These are phyloP conservation scores for Drosophila quadrilineata DNA, from an alignment of 1,140 invertebrate genomes.

Conservation along the genomic window DNA sequence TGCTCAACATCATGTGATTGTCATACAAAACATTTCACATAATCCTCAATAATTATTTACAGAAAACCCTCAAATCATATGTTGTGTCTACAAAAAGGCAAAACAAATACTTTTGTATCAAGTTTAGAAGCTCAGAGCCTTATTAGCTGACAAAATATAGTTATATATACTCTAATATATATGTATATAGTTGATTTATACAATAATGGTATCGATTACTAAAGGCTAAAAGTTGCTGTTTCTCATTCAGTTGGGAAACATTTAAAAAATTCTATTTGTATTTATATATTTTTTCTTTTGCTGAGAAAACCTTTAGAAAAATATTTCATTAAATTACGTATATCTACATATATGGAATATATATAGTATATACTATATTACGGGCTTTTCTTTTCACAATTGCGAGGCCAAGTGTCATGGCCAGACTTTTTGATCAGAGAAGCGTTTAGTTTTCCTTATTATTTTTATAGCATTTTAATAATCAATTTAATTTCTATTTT, in stretches of 20 bases:
- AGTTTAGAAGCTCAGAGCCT: constrained; percentile 74
- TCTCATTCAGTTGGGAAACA: constrained; percentile 54
- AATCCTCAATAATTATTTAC: constrained; percentile 77
- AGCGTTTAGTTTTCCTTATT: constrained; percentile 71
- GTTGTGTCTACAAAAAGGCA: constrained; percentile 62
- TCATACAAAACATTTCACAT: constrained; percentile 82
- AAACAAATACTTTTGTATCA: constrained; percentile 55
- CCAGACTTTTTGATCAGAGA: constrained; percentile 51
- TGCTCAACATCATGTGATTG: constrained; percentile 81
- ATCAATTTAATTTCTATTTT: constrained; percentile 9
- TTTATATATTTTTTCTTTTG: constrained; percentile 6
- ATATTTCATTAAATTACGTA: constrained; percentile 48
- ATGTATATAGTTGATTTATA: constrained; percentile 11
- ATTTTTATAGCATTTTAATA: constrained; percentile 46
- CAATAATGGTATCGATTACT: constrained; percentile 48
- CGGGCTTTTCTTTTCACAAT: constrained; percentile 16
- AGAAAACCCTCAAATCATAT: constrained; percentile 47
- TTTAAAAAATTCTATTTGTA: constrained; percentile 58
- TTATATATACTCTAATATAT: constrained; percentile 25
- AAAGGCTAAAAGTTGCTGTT: constrained; percentile 44
- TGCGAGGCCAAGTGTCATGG: constrained; percentile 27
- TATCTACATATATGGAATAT: constrained; percentile 16
- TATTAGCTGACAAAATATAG: constrained; percentile 60
- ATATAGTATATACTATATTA: constrained; percentile 31
- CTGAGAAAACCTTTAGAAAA: constrained; percentile 70